phyloP scores from a whole-genome alignment of 2,113 vertebrate species.

The Sapayoa aenigma region DNA sequence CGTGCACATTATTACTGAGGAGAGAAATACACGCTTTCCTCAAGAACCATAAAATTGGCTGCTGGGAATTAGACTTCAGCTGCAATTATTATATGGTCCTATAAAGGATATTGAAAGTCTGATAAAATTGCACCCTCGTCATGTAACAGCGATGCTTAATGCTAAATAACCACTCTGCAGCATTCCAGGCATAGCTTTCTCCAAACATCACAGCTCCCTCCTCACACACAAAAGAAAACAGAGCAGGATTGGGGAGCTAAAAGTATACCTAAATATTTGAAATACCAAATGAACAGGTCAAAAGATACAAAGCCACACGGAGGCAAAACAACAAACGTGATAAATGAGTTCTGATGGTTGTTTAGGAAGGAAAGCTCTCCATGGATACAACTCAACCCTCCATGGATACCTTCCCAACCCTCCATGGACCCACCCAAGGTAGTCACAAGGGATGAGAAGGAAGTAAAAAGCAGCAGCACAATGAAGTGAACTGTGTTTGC shows the following conservation, averaged over 20 bases:
- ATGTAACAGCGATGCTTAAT: constrained; percentile 27
- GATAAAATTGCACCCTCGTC: constrained; percentile 57
- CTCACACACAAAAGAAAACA: constrained; percentile 12
- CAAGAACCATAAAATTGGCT: constrained; percentile 59
- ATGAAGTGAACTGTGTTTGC: background rate
- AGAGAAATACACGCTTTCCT: constrained; percentile 50
- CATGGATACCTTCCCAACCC: background rate
- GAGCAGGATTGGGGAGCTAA: background rate
- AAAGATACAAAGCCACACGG: background rate
- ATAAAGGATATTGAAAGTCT: constrained; percentile 58
- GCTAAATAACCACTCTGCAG: constrained; percentile 38
- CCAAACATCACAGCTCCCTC: constrained; percentile 15
- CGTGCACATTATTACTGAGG: constrained; percentile 46
- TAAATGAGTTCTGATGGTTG: background rate
- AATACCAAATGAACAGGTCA: constrained; percentile 7
- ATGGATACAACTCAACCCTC: background rate
- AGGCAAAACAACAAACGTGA: background rate
- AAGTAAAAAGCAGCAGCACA: background rate
- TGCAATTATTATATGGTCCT: constrained; percentile 57
- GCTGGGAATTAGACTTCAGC: constrained; percentile 58
- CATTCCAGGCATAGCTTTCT: constrained; percentile 56
- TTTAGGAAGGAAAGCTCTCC: background rate
- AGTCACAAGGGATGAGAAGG: background rate
- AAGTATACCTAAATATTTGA: constrained; percentile 42
- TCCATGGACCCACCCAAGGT: rapidly evolving